Evolutionary conservation across 1,140 invertebrate species (phyloP), one percentile per base, ranked within the genome.

Genomic region (Dinoponera quadriceps): DNA sequence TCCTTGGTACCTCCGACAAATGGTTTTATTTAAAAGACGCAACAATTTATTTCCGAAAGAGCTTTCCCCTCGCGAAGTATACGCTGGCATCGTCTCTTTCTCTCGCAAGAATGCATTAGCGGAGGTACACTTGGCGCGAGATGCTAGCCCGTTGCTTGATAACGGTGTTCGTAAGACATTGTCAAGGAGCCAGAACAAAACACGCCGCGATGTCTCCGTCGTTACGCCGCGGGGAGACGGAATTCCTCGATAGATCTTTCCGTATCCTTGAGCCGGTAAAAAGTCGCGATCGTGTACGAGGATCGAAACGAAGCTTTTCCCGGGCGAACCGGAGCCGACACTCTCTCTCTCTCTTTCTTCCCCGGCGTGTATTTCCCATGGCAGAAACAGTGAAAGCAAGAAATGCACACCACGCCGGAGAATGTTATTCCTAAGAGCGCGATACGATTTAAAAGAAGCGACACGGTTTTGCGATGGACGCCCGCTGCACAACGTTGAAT

Each of bases 381-480:
- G 9, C 1, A 54, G 20, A 51, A 77, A 65, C 27, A 54, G 20
- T 14, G 11, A 77, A 22, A n/a, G 1, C 27, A 51, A 75, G 48
- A 75, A 25, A 65, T 77, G 59, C 14, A 33, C 29, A 29, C 44
- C 7, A 51, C 73, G 38, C 38, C 22, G 59, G 22, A 11, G 25
- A 63, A 77, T 3, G 44, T 65, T 75, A 22, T 20, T 51, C 1
- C 7, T 51, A 77, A 65, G 27, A 54, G 27, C 59, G 63, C 57
- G 44, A 75, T 75, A 51, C 59, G 44, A 51, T 75, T 75, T 65
- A 65, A 77, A 65, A 62, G 72, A 75, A 77, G 48, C 27, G 44
- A 75, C 73, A 65, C 27, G 60, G 14, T 51, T 77, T 51, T 13
- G 73, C 27, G n/a, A 25, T 13, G 44, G 29, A 20, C 27, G 29